These are phyloP conservation scores for Onychorhynchus coronatus DNA, from an alignment of 2,113 vertebrate genomes.

Conservation along the genomic window DNA sequence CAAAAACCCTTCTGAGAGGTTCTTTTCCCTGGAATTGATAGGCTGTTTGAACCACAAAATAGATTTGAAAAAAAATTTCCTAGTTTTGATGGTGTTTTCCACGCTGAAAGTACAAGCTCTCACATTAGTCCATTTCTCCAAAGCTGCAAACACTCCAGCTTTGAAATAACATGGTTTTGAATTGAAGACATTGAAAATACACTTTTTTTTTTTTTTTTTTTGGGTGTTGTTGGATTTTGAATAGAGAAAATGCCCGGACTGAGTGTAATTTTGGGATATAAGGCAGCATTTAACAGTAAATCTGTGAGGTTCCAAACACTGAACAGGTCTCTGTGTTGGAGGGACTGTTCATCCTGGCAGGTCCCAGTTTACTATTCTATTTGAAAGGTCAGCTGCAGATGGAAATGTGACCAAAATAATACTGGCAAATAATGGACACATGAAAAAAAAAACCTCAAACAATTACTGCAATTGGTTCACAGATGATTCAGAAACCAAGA, in stretches of 20 bases:
- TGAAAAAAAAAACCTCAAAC: not conserved
- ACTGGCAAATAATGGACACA: not conserved
- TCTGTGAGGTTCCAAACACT: not conserved
- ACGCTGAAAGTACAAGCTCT: not conserved
- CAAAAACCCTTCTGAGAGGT: rapidly evolving
- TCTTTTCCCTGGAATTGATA: not conserved
- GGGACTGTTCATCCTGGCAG: not conserved
- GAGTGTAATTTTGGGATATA: not conserved
- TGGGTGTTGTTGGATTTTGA: not conserved
- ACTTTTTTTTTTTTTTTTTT: not conserved
- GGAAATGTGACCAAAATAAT: not conserved
- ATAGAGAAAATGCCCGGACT: not conserved
- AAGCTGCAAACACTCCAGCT: not conserved
- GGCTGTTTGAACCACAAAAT: not conserved
- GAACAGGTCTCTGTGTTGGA: not conserved
- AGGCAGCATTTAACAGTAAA: not conserved
- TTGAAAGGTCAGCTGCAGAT: not conserved
- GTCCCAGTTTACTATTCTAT: not conserved
- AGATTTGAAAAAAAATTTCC: not conserved
- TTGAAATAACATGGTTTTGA: not conserved
- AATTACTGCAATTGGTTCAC: not conserved
- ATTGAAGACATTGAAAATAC: not conserved
- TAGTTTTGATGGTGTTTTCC: not conserved
- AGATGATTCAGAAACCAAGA: constrained; percentile 27
- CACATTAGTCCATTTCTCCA: not conserved